Base-by-base conservation (phyloP, 1,140 invertebrate species). In the Lepidurus arcticus region DNA sequence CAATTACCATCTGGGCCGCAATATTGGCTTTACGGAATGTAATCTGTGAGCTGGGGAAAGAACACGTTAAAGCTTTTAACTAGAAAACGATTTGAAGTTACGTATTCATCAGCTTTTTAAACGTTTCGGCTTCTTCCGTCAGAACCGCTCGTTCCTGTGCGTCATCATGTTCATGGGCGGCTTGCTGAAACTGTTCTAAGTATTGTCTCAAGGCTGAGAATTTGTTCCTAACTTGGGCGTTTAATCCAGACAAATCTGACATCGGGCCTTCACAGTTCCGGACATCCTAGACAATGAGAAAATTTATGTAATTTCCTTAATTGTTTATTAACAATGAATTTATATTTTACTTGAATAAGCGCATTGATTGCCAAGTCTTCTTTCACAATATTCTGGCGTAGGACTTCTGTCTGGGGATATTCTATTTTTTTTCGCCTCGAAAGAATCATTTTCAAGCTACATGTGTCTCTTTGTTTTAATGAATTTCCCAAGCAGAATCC, bases 21-120 rank as follows among this genome's bases (percentile, higher is more conserved):
- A 78, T 74, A 45, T 78, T 78, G 11, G 78, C 78, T 78, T 78
- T 78, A 6, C 78, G 53, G 53, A 65, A 65, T 65, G 53, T 65
- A 21, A 65, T 21, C n/a, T 65, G 53, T 21, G 53, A 65, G 21
- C 53, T 65, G 21, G 8, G 3, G 3, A 65, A 65, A 5, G 53
- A 7, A 65, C 4, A 65, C 47, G n/a, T 65, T 0, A 65, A 65
- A 21, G 13, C 21, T 65, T 7, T n/a, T 65, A 16, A 16, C 13
- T 34, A 3, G 34, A 34, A 34, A 34, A 34, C 26, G 2, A 4
- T 4, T 34, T 34, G 34, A 34, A 34, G 8, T 65, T 65, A 65
- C 53, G 16, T 21, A 65, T 65, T 65, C 13, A 65, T 65, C 6
- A 65, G 53, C 53, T 65, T 65, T 21, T 65, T 65, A 65, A 65